These are phyloP conservation scores for Picus viridis DNA, from an alignment of 2,797 vertebrate genomes.

Conservation along the genomic window DNA sequence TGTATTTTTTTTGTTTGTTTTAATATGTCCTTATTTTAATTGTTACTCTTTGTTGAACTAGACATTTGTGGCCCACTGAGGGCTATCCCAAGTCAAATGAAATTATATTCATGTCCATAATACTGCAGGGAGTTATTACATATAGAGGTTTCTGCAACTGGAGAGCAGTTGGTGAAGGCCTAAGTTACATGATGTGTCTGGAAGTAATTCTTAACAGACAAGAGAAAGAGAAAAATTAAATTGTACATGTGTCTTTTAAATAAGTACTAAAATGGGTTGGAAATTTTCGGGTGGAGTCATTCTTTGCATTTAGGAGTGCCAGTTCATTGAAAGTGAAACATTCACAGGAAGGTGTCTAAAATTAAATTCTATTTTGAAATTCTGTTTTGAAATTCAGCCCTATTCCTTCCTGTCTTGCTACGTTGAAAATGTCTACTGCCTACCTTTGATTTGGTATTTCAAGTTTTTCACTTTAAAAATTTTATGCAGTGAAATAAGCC, in stretches of 20 bases:
- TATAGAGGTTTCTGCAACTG: constrained; percentile 14
- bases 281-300: not conserved
- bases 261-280: not conserved
- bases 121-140: not conserved
- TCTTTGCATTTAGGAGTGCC: constrained; percentile 12
- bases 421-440: not conserved
- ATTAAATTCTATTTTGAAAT: not conserved
- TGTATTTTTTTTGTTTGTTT: too few relatives aligned
- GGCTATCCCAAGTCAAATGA: not conserved
- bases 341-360: not conserved
- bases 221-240: constrained; percentile 11
- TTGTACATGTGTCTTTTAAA: constrained; percentile 22
- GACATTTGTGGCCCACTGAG: not conserved
- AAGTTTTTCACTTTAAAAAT: not conserved
- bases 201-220: constrained; percentile 42
- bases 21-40: not conserved
- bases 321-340: not conserved
- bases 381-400: not conserved
- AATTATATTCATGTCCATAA: constrained; percentile 13
- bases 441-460: not conserved
- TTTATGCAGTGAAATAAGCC: not conserved
- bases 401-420: not conserved
- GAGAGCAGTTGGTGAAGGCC: constrained; percentile 24
- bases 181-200: constrained; percentile 16
- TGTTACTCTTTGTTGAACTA: constrained; percentile 31